Evolutionary conservation across 2,113 vertebrate genomes (phyloP).

Genomic region (Coturnix japonica): DNA sequence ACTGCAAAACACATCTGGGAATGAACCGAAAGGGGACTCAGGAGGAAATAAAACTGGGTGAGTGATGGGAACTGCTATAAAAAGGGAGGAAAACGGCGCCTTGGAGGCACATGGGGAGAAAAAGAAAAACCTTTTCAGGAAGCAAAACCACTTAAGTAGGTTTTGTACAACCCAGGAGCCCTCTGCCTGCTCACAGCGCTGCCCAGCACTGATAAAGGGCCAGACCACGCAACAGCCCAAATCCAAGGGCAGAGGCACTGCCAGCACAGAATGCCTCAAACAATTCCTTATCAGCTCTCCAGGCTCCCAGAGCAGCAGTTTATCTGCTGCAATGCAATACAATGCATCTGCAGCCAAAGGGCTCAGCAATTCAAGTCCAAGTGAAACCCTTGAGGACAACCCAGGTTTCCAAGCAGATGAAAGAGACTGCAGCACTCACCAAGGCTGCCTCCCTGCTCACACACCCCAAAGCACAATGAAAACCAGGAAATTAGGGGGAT

Average conservation of each 20-base stretch:
- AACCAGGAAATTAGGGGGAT: fast-evolving
- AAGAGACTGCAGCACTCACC: fast-evolving
- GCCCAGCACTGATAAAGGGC: background rate
- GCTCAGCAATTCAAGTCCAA: background rate
- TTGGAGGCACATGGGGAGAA: background rate
- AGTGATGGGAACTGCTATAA: background rate
- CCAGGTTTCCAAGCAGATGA: background rate
- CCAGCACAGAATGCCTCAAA: background rate
- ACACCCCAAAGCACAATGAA: fast-evolving
- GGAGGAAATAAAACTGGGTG: slow-evolving; percentile 40
- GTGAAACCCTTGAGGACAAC: background rate
- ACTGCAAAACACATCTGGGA: background rate
- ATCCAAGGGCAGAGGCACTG: background rate
- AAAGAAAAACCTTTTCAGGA: slow-evolving; percentile 4
- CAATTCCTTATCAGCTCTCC: background rate
- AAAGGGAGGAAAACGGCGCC: background rate
- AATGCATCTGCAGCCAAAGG: background rate
- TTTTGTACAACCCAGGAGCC: background rate
- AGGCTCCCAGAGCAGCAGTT: background rate
- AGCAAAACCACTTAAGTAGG: background rate
- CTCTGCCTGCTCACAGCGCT: background rate
- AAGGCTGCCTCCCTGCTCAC: background rate
- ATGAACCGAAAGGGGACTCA: background rate
- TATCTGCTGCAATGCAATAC: background rate
- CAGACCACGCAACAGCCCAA: background rate